Conservation (phyloP, 2,113 vertebrate genomes). For the Chloropsis cyanopogon region DNA sequence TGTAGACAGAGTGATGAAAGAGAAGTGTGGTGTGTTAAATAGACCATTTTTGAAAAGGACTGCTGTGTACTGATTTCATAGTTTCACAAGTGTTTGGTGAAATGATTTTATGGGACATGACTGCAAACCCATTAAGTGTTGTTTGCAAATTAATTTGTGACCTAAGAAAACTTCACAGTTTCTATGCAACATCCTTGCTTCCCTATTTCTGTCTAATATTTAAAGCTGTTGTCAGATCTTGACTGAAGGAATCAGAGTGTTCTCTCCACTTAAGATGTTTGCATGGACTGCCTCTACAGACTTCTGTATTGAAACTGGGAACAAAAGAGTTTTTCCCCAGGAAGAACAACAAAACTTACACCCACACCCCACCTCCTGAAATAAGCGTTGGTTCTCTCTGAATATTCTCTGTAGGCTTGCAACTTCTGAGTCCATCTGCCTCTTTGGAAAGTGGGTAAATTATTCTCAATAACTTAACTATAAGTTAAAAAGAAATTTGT, state of each 20-base stretch:
- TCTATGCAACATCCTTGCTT: background rate
- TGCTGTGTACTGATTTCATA: constrained; percentile 2
- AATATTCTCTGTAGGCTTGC: background rate
- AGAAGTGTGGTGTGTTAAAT: constrained; percentile 51
- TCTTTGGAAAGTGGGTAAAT: background rate
- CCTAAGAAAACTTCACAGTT: background rate
- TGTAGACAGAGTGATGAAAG: constrained; percentile 51
- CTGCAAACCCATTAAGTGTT: background rate
- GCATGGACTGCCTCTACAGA: background rate
- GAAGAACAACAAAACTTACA: background rate
- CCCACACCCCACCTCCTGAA: background rate
- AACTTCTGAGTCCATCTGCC: background rate
- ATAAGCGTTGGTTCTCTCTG: background rate
- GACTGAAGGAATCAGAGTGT: background rate
- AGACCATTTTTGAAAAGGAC: background rate
- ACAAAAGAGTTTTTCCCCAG: background rate
- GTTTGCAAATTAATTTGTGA: background rate
- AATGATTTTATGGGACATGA: background rate
- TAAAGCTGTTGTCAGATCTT: background rate
- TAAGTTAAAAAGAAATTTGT: background rate
- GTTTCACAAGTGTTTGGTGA: background rate
- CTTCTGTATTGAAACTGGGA: background rate
- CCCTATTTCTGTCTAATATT: background rate
- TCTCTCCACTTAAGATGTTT: background rate
- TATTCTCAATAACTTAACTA: background rate